These are phyloP conservation scores for Microcebus murinus DNA, from an alignment of 2,113 vertebrate genomes.

Conservation along the genomic window DNA sequence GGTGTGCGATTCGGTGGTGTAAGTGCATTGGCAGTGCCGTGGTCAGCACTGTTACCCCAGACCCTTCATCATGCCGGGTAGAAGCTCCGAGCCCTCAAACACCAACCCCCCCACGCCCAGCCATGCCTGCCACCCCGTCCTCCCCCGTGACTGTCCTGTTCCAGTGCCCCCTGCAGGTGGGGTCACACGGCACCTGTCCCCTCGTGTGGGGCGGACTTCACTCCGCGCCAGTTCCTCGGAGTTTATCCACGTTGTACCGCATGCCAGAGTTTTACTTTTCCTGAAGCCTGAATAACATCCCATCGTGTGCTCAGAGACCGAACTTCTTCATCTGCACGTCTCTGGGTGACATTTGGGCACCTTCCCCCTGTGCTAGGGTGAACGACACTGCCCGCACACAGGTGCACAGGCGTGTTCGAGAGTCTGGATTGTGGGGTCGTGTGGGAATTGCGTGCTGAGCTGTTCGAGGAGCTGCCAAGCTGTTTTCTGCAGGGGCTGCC, in stretches of 20 bases:
- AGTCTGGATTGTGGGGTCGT: rapidly evolving
- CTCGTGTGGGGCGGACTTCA: neutral
- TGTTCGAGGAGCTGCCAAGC: neutral
- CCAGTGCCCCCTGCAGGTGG: rapidly evolving
- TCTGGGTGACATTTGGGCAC: rapidly evolving
- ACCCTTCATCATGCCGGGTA: neutral
- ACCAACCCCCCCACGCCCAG: too few species aligned
- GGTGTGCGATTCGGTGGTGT: neutral
- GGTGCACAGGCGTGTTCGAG: rapidly evolving
- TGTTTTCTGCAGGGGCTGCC: rapidly evolving
- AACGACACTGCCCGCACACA: rapidly evolving
- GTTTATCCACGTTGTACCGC: rapidly evolving
- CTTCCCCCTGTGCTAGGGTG: rapidly evolving
- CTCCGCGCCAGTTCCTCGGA: rapidly evolving
- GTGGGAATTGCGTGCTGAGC: rapidly evolving
- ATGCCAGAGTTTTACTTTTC: neutral
- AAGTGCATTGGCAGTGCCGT: too few species aligned
- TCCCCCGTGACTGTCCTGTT: neutral
- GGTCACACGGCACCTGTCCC: rapidly evolving
- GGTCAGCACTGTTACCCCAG: rapidly evolving
- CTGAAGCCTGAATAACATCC: rapidly evolving
- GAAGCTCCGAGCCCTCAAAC: neutral
- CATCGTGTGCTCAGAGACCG: rapidly evolving
- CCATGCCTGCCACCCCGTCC: rapidly evolving
- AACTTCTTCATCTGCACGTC: rapidly evolving